Percentiles rank a stretch among this genome's conserved stretches.
phyloP scores from a whole-genome alignment of 30 jellyfish, hydroid and myxozoan genomes.

The Euphysa ruthae region DNA sequence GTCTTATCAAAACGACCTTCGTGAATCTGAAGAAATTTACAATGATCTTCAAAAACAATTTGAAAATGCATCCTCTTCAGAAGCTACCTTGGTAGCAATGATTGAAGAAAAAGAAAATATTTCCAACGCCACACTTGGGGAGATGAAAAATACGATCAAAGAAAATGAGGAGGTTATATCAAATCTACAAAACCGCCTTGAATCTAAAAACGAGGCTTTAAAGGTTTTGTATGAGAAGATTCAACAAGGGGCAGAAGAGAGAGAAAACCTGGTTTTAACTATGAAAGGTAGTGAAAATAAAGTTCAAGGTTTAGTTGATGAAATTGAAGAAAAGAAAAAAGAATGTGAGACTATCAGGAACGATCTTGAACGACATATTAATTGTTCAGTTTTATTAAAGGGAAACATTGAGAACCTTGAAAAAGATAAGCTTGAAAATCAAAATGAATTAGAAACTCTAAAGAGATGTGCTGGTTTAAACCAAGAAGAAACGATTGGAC shows the following conservation, averaged over 20 bases:
- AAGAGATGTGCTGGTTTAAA: no score
- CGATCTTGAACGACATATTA: no score
- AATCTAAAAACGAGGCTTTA: conserved; percentile 18
- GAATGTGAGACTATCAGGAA: no score
- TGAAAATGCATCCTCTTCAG: conserved; percentile 14
- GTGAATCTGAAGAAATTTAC: conserved; percentile 26
- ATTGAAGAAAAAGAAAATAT: conserved; percentile 1
- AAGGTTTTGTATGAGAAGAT: conserved; percentile 2
- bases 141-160: neutral
- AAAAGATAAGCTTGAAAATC: neutral
- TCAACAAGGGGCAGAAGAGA: conserved; percentile 11
- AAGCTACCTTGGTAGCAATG: conserved; percentile 13
- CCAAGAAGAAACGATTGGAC: no score
- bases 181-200: neutral
- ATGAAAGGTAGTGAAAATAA: no score
- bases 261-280: no score
- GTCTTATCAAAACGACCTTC: conserved; percentile 23
- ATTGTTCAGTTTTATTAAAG: no score
- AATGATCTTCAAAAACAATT: conserved; percentile 26
- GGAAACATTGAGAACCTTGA: neutral
- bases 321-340: no score
- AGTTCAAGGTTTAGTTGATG: no score
- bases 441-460: neutral
- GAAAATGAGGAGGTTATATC: conserved; percentile 20
- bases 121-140: neutral